phyloP scores from a whole-genome alignment of 2,113 vertebrate species.

The Cettia cetti region DNA sequence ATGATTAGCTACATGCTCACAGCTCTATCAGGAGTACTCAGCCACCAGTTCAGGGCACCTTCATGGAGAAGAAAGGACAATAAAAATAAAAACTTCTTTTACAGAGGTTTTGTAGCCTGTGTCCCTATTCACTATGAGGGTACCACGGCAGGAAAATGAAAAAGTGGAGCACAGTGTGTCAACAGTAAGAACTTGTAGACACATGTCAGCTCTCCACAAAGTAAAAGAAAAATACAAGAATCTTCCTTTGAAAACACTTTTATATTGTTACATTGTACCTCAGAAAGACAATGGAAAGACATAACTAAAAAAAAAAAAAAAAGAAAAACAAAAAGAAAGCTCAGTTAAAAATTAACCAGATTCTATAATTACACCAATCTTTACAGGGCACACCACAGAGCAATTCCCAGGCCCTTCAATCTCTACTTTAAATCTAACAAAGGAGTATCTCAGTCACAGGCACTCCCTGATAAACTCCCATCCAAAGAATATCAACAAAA shows the following conservation, averaged over 20 bases:
- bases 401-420: not conserved
- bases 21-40: not conserved
- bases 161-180: not conserved
- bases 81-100: not conserved
- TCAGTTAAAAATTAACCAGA: not conserved
- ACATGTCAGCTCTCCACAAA: not conserved
- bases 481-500: not conserved
- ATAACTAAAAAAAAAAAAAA: not conserved
- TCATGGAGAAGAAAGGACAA: not conserved
- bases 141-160: not conserved
- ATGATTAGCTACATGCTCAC: not conserved
- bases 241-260: not conserved
- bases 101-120: not conserved
- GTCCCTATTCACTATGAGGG: not conserved
- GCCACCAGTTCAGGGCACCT: not conserved
- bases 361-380: not conserved
- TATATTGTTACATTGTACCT: not conserved
- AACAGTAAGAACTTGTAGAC: not conserved
- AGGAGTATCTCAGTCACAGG: not conserved
- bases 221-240: not conserved
- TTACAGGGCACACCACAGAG: not conserved
- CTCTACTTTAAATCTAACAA: not conserved
- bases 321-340: not conserved
- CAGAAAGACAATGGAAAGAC: not conserved
- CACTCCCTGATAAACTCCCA: not conserved